Evolutionary conservation across 2,113 vertebrate genomes (phyloP), one percentile per base, ranked within the genome.

Genomic region (Megaleporinus macrocephalus): DNA sequence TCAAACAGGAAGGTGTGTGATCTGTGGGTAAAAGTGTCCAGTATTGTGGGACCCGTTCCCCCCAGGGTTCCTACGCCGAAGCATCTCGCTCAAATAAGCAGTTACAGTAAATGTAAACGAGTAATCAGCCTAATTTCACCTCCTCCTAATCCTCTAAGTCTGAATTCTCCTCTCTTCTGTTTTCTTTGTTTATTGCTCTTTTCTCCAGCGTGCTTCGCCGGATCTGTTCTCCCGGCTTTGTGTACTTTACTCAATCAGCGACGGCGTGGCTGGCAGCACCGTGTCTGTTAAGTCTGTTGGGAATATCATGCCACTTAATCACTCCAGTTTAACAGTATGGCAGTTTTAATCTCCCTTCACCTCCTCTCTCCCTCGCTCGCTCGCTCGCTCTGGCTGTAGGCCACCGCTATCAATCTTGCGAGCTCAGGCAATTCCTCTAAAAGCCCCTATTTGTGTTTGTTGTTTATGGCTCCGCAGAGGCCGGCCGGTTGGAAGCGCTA

Each of bases 361-460:
- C 91, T 90, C 89, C 80, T 77, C 9, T 91, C 85, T 81, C 86
- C 87, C 83, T 91, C 88, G 86, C 91, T 91, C 89, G 89, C 78
- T 78, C 90, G 90, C 90, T 89, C 87, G 89, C 88, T 91, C 85
- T 89, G 83, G 83, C 86, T 86, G 81, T 79, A 89, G 89, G 89
- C 88, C 90, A 91, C 89, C 88, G 92, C 94, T 94, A 93, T 94
- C 93, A 93, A 94, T 95, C 94, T 92, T 93, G 87, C 81, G 88
- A 82, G 90, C 90, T 85, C 89, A 92, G 90, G 92, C 93, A 94
- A 93, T 94, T 94, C 93, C 92, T 94, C 92, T 94, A 93, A 94
- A 93, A 94, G 93, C 91, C 88, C 88, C 88, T 89, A 92, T 70
- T 70, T 70, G 66, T 53, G 26, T 92, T 93, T 94, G 92, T 91